phyloP scores from a whole-genome alignment of 2,797 vertebrate species.

The Smutsia temminckii region DNA sequence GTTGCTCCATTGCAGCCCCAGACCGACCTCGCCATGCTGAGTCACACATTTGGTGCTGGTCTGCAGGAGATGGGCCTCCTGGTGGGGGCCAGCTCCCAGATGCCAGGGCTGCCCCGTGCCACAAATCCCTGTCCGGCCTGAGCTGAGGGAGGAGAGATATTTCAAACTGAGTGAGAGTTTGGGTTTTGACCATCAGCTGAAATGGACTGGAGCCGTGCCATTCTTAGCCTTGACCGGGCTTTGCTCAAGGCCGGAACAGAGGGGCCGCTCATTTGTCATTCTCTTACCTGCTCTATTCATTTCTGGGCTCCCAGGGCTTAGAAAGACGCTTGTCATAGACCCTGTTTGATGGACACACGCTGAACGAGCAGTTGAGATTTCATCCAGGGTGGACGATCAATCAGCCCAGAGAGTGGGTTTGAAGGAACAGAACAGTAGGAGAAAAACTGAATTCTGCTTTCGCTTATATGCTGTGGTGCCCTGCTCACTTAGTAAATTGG shows the following conservation, averaged over 20 bases:
- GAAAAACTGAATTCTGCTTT: not conserved
- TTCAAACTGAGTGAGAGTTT: not conserved
- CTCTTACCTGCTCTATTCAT: not conserved
- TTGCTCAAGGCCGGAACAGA: not conserved
- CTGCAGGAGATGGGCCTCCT: no score
- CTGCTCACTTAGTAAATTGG: not conserved
- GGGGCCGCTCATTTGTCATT: no score
- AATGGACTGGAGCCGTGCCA: not conserved
- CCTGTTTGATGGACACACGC: not conserved
- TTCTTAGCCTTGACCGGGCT: not conserved
- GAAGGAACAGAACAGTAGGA: not conserved
- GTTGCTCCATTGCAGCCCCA: no score
- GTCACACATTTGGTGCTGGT: no score
- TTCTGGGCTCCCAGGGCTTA: not conserved
- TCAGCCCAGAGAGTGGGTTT: not conserved
- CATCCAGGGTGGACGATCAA: not conserved
- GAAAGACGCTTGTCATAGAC: not conserved
- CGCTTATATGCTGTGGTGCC: not conserved
- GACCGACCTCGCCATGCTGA: no score
- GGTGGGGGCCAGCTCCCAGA: not conserved
- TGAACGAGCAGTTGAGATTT: accelerated
- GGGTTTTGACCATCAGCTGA: not conserved
- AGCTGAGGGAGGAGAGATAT: not conserved
- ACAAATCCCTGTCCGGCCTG: no score
- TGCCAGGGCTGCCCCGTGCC: no score